Conservation (phyloP, 1,140 invertebrate species). For the Zophobas morio region DNA sequence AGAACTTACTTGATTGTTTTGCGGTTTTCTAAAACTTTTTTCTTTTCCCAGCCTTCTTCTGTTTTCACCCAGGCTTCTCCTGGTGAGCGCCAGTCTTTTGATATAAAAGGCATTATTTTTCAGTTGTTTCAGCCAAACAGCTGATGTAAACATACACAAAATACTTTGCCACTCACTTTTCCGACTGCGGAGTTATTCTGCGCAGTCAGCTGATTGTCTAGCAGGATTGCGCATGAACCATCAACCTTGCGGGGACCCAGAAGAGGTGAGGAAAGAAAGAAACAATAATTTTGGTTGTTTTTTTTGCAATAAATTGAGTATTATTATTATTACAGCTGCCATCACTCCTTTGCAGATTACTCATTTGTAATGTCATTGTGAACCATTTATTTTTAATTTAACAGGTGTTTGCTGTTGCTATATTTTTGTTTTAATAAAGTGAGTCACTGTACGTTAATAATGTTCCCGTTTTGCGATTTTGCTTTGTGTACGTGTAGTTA, state of each 20-base stretch:
- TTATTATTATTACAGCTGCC: neutral
- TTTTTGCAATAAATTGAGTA: neutral
- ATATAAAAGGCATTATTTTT: conserved; percentile 91
- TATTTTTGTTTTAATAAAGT: too few species aligned
- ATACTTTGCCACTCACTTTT: conserved; percentile 15
- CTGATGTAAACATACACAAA: conserved; percentile 57
- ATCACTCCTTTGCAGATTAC: too few species aligned
- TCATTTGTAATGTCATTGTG: too few species aligned
- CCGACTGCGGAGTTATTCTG: conserved; percentile 28
- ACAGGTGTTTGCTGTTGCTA: too few species aligned
- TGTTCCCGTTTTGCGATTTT: too few species aligned
- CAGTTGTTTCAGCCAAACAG: conserved; percentile 48
- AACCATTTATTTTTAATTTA: too few species aligned
- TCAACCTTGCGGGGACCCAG: neutral
- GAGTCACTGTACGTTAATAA: too few species aligned
- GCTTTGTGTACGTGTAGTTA: too few species aligned
- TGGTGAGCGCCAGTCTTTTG: conserved; percentile 94
- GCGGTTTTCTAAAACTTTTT: conserved; percentile 88
- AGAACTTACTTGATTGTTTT: conserved; percentile 64
- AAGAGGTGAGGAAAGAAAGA: too few species aligned
- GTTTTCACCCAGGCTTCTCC: conserved; percentile 99
- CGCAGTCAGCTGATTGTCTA: conserved; percentile 51
- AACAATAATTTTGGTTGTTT: neutral
- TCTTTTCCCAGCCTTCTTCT: conserved; percentile 95
- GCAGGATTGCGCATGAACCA: conserved; percentile 15